Conservation (phyloP, 2,888 invertebrate species). For the Leptopterna dolabrata region DNA sequence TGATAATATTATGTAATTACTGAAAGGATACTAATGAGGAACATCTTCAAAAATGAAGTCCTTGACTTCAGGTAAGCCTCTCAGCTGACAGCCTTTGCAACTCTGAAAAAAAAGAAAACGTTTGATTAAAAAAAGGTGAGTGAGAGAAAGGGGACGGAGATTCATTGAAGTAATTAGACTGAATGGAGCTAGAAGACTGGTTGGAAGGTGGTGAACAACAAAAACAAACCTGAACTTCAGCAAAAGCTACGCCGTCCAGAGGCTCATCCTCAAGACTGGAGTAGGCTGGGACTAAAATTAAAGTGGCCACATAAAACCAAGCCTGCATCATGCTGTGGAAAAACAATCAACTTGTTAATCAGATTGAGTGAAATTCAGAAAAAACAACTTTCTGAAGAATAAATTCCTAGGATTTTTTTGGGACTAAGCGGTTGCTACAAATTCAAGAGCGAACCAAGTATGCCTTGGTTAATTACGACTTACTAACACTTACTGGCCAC, state of each 20-base stretch:
- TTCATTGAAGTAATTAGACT: not conserved
- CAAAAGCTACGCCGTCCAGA: not conserved
- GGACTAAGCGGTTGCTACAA: no score
- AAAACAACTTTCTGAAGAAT: no score
- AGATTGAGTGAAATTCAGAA: no score
- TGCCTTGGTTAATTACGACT: no score
- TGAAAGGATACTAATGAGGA: slow-evolving; percentile 72
- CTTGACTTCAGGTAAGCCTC: slow-evolving; percentile 75
- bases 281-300: not conserved
- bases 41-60: slow-evolving; percentile 76
- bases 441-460: no score
- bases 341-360: no score
- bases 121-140: no score
- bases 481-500: no score
- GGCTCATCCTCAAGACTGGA: not conserved
- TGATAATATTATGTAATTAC: no score
- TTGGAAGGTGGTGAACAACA: not conserved
- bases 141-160: no score
- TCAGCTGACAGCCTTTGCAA: slow-evolving; percentile 77
- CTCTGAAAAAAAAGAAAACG: slow-evolving; percentile 70
- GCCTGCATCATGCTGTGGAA: not conserved
- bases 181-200: no score
- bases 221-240: not conserved
- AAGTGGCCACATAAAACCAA: not conserved
- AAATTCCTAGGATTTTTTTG: no score